Evolutionary conservation across 2,888 invertebrate species (phyloP), one percentile per base, ranked within the genome.

Genomic region (Luperina nickerlii): DNA sequence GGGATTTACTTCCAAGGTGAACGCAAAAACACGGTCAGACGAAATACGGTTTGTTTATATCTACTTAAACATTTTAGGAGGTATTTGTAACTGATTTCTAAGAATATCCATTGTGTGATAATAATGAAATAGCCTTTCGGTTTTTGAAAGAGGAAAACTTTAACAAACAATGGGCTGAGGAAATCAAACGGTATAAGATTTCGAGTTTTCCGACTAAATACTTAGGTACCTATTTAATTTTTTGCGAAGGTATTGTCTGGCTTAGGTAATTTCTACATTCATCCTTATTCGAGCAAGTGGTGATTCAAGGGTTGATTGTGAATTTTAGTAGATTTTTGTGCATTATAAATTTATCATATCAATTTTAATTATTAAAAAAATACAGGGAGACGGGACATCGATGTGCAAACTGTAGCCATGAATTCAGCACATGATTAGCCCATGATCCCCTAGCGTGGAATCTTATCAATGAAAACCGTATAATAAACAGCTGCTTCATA

Each of bases 41-140:
- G 67, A 72, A 70, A 70, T 66, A 83, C 65, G 48, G 63, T 65
- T 76, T 83, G 81, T 71, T 57, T 76, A 67, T 32, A 32, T 1
- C n/a, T 62, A 18, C 27, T 1, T 15, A 63, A 67, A 79, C n/a
- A 75, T 18, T 72, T 79, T 57, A 60, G 51, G n/a, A 69, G 8
- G 42, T 63, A 71, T 72, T 69, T 18, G 24, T 24, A n/a, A 71
- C 32, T 24, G 11, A 38, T 62, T 78, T 68, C 11, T 78, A 63
- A 6, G 15, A 77, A 63, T 38, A 67, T 54, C 45, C 54, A 76
- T 38, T 68, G 51, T 42, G 6, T 51, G 27, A 67, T 60, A 24
- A 18, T 51, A 62, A 67, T 32, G 51, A 76, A 51, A n/a, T 6
- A 54, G 15, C 24, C 57, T n/a, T 81, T 42, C 7, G 15, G 24